phyloP scores from a whole-genome alignment of 2,797 vertebrate species.

The Coregonus ussuriensis region DNA sequence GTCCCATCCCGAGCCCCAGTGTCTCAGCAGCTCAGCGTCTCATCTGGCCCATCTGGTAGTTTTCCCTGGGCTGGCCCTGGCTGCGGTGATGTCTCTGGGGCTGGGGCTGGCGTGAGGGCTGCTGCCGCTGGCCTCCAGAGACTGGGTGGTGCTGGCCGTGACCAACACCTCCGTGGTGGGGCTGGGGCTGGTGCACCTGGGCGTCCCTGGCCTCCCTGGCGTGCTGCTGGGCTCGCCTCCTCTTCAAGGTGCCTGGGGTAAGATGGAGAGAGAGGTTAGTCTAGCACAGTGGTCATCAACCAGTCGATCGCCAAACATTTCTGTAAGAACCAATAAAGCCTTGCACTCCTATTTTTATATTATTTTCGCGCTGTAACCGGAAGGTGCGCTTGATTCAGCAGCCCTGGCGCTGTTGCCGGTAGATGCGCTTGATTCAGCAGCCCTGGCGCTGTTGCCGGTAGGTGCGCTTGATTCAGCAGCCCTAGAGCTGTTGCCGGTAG shows the following conservation, averaged over 20 bases:
- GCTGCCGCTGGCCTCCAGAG: constrained; percentile 59
- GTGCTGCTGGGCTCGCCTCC: constrained; percentile 89
- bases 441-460: too few relatives aligned
- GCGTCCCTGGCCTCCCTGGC: constrained; percentile 71
- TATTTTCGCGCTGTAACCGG: too few relatives aligned
- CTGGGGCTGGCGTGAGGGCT: constrained; percentile 58
- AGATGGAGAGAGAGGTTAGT: not conserved
- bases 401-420: too few relatives aligned
- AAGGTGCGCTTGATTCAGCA: too few relatives aligned
- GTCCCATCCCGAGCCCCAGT: not conserved
- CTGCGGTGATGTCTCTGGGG: constrained; percentile 81
- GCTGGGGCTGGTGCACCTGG: constrained; percentile 81
- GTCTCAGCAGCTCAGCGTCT: constrained; percentile 73
- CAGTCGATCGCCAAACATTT: too few relatives aligned
- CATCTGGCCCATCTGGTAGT: constrained; percentile 91
- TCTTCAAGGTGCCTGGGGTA: constrained; percentile 91
- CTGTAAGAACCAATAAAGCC: too few relatives aligned
- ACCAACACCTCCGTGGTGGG: constrained; percentile 61
- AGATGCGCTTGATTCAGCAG: too few relatives aligned
- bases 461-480: too few relatives aligned
- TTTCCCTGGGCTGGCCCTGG: constrained; percentile 82
- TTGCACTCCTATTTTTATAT: too few relatives aligned
- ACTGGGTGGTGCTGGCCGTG: constrained; percentile 21
- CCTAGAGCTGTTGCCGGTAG: too few relatives aligned
- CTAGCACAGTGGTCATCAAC: too few relatives aligned